A percentile compares a stretch with the other conserved stretches of the same genome.
These are phyloP conservation scores for Lapara coniferarum DNA, from an alignment of 2,888 invertebrate species.

Conservation along the genomic window DNA sequence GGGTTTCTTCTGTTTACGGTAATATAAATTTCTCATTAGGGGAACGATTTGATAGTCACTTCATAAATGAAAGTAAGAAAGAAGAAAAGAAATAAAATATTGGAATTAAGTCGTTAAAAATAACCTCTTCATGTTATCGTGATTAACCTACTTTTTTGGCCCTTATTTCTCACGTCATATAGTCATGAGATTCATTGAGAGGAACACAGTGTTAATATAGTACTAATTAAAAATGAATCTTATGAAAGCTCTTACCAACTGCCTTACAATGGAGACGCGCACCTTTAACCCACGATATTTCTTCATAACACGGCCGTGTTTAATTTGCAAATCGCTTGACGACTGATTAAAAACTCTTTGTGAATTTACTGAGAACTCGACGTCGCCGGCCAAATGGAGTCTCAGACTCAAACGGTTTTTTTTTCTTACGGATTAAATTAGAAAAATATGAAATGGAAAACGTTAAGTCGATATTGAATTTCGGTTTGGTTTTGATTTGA, in stretches of 20 bases:
- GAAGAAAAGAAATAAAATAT: no score
- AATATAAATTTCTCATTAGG: no score
- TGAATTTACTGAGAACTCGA: slow-evolving; percentile 68
- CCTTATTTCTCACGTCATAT: no score
- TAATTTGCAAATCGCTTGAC: slow-evolving; percentile 83
- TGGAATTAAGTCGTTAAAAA: no score
- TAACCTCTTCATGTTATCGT: no score
- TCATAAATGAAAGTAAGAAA: no score
- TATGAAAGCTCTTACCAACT: not conserved
- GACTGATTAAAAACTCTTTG: slow-evolving; percentile 82
- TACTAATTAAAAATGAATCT: no score
- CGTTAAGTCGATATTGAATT: slow-evolving; percentile 22
- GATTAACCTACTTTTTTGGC: no score
- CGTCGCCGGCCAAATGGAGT: slow-evolving; percentile 34
- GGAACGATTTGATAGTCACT: no score
- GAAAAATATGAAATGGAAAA: slow-evolving; percentile 22
- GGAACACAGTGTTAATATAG: no score
- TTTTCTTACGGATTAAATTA: slow-evolving; percentile 12
- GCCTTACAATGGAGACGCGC: slow-evolving; percentile 56
- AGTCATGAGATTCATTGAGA: no score
- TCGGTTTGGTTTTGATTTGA: slow-evolving; percentile 26
- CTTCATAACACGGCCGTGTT: slow-evolving; percentile 81
- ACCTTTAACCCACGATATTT: slow-evolving; percentile 66
- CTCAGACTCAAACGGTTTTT: slow-evolving; percentile 5
- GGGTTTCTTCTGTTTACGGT: no score